Evolutionary conservation across 1,140 invertebrate genomes (phyloP).

Genomic region (Hylyphantes graminicola): DNA sequence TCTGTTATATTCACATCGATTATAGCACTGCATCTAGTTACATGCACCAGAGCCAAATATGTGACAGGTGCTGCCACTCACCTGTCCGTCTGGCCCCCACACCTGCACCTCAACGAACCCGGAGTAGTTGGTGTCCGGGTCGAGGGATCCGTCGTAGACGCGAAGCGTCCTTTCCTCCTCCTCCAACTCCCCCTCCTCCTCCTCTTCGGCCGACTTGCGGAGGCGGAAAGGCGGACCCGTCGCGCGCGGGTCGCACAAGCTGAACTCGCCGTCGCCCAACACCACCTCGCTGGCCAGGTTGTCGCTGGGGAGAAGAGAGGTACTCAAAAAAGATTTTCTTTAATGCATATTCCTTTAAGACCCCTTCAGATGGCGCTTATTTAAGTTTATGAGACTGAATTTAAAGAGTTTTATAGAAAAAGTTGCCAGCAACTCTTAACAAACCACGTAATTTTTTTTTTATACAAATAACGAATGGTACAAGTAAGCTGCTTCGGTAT

Average conservation of each 20-base stretch:
- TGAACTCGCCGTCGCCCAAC: constrained; percentile 54
- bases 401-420: too few species aligned
- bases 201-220: constrained; percentile 13
- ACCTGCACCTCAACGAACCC: constrained; percentile 63
- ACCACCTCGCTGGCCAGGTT: constrained; percentile 54
- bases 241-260: constrained; percentile 48
- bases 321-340: too few species aligned
- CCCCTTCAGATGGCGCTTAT: too few species aligned
- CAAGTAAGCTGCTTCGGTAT: too few species aligned
- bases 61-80: neutral
- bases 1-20: too few species aligned
- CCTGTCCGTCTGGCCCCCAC: constrained; percentile 60
- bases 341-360: too few species aligned
- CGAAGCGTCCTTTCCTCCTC: constrained; percentile 8
- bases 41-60: too few species aligned
- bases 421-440: too few species aligned
- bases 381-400: too few species aligned
- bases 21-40: too few species aligned
- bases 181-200: constrained; percentile 17
- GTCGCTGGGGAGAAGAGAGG: constrained; percentile 18
- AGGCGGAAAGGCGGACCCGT: constrained; percentile 14
- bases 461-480: too few species aligned
- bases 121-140: constrained; percentile 63
- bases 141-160: constrained; percentile 65
- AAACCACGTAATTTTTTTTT: too few species aligned